Evolutionary conservation across 2,113 vertebrate genomes (phyloP).

Genomic region (Menidia beryllina): DNA sequence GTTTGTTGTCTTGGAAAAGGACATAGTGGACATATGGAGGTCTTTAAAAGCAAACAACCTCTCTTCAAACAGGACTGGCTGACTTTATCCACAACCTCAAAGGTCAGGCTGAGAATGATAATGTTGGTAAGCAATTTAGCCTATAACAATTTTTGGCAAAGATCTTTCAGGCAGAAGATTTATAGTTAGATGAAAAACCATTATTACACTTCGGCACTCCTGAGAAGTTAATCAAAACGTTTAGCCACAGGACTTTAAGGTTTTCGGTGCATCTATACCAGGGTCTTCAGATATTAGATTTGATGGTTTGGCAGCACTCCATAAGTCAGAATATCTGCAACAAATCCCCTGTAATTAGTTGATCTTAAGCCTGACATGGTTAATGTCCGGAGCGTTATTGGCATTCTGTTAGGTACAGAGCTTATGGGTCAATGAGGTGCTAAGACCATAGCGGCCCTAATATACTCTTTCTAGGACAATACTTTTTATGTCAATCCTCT

Average conservation of each 20-base stretch:
- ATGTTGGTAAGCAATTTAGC: no score
- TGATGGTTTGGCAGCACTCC: background rate
- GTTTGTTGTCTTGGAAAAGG: background rate
- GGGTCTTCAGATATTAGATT: background rate
- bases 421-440: constrained; percentile 14
- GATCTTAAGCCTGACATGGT: background rate
- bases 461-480: constrained; percentile 4
- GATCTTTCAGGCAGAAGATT: no score
- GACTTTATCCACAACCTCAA: background rate
- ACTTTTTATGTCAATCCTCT: background rate
- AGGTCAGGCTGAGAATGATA: no score
- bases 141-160: no score
- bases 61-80: background rate
- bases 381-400: background rate
- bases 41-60: no score
- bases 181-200: no score
- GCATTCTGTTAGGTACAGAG: constrained; percentile 16
- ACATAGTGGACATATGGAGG: no score
- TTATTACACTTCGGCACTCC: no score
- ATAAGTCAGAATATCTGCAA: background rate
- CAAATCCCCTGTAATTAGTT: constrained; percentile 10
- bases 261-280: no score
- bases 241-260: no score
- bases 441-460: constrained; percentile 4
- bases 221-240: no score